Percentiles rank a stretch among this genome's conserved stretches.
phyloP scores from a whole-genome alignment of 2,797 vertebrate species.

The Brachymystax lenok region DNA sequence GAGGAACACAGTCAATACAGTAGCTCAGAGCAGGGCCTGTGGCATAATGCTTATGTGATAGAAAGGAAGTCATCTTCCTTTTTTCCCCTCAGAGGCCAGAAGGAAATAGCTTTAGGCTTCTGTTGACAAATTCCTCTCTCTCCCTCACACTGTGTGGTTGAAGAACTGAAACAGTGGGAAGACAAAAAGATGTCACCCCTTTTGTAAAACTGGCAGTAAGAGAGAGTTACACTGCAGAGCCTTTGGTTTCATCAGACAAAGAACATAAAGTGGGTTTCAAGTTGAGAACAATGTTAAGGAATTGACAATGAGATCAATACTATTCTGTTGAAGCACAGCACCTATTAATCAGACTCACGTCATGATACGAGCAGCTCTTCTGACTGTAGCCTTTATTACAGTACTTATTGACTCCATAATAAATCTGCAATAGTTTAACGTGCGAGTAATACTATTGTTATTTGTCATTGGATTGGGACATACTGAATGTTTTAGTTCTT shows the following conservation, averaged over 20 bases:
- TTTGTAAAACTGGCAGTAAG: conserved; percentile 54
- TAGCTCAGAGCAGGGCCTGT: conserved; percentile 33
- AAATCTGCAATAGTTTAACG: no score
- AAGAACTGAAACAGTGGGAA: conserved; percentile 29
- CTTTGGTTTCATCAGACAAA: conserved; percentile 67
- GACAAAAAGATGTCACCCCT: conserved; percentile 55
- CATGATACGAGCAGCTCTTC: not conserved
- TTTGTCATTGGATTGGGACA: not conserved
- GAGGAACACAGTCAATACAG: conserved; percentile 37
- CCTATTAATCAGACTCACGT: conserved; percentile 5
- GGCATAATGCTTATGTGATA: conserved; percentile 6
- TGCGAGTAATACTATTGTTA: not conserved
- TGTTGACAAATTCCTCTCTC: conserved; percentile 54
- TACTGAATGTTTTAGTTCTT: not conserved
- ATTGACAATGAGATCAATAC: conserved; percentile 72
- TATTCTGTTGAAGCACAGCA: conserved; percentile 41
- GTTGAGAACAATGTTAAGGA: conserved; percentile 76
- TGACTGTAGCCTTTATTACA: not conserved
- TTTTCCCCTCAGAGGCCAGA: conserved; percentile 1
- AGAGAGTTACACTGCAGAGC: conserved; percentile 44
- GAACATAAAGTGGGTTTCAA: conserved; percentile 67
- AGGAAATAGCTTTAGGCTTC: conserved; percentile 43
- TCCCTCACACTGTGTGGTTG: conserved; percentile 42
- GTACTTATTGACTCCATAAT: not conserved
- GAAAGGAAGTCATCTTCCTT: conserved; percentile 30